These are phyloP conservation scores for Chanos chanos DNA, from an alignment of 2,797 vertebrate genomes.

Conservation along the genomic window DNA sequence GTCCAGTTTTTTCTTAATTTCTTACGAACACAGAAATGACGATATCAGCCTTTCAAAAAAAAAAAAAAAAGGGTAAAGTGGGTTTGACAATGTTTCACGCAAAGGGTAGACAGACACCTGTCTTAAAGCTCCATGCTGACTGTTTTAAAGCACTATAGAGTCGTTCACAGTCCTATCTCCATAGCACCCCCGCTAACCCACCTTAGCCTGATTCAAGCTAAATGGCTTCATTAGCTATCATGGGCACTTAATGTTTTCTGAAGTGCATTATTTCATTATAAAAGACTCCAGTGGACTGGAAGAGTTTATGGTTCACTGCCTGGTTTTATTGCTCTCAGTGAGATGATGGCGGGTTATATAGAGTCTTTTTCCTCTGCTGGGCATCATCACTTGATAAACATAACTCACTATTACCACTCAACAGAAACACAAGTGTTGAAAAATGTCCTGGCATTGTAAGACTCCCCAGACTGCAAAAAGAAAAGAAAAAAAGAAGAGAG, in stretches of 20 bases:
- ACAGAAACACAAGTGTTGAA: constrained; percentile 12
- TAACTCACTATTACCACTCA: constrained; percentile 24
- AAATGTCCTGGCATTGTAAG: background rate
- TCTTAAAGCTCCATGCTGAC: constrained; percentile 9
- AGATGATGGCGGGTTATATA: constrained; percentile 17
- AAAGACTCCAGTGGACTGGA: constrained; percentile 41
- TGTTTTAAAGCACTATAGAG: constrained; percentile 1
- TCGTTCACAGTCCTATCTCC: background rate
- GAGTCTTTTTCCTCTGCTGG: constrained; percentile 28
- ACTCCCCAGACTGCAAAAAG: background rate
- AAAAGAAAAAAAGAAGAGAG: no score
- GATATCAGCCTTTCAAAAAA: no score
- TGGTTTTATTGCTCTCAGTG: constrained; percentile 38
- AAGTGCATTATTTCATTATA: constrained; percentile 51
- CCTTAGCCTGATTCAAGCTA: constrained; percentile 34
- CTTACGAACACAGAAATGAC: no score
- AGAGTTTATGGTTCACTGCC: constrained; percentile 39
- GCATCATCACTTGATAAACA: constrained; percentile 25
- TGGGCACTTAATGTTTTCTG: constrained; percentile 50
- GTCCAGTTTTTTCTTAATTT: no score
- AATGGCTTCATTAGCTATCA: constrained; percentile 45
- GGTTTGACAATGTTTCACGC: no score
- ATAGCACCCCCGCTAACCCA: no score
- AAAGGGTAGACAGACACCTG: no score
- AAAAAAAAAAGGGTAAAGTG: no score